Conservation (phyloP, 2,113 vertebrate species). For the Dendrocopos noguchii region DNA sequence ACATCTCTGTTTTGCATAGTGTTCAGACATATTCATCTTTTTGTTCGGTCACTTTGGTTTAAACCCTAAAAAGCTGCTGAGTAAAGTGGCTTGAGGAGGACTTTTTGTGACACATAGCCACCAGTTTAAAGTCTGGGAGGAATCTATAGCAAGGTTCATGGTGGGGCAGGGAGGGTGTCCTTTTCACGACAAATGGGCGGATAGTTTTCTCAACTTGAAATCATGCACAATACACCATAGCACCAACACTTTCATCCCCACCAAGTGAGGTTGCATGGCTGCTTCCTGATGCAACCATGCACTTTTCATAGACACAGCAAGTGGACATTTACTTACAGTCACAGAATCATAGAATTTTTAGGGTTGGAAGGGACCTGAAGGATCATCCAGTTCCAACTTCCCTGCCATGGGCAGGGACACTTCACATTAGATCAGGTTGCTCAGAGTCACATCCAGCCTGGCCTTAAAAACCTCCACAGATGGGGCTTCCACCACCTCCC, state of each 20-base stretch:
- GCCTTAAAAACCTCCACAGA: too few relatives aligned
- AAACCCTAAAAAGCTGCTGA: constrained; percentile 61
- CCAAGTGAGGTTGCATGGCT: neutral
- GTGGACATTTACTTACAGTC: neutral
- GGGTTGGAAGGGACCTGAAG: too few relatives aligned
- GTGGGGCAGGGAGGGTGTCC: neutral
- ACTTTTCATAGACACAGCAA: neutral
- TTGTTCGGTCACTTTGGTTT: constrained; percentile 64
- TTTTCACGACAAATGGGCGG: neutral
- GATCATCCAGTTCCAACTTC: too few relatives aligned
- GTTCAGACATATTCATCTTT: constrained; percentile 1
- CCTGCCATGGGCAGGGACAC: too few relatives aligned
- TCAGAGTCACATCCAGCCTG: too few relatives aligned
- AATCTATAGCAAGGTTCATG: neutral
- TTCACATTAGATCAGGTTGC: too few relatives aligned
- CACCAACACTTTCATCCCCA: neutral
- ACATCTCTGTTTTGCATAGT: constrained; percentile 48
- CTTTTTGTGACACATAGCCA: constrained; percentile 49
- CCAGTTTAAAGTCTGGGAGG: constrained; percentile 66
- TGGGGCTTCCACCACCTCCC: too few relatives aligned
- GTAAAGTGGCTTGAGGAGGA: constrained; percentile 48
- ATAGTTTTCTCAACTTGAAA: constrained; percentile 28
- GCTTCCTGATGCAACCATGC: neutral
- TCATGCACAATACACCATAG: neutral
- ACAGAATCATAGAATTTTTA: too few relatives aligned